phyloP scores from a whole-genome alignment of 2,797 vertebrate species.

The Apodemus agrarius region DNA sequence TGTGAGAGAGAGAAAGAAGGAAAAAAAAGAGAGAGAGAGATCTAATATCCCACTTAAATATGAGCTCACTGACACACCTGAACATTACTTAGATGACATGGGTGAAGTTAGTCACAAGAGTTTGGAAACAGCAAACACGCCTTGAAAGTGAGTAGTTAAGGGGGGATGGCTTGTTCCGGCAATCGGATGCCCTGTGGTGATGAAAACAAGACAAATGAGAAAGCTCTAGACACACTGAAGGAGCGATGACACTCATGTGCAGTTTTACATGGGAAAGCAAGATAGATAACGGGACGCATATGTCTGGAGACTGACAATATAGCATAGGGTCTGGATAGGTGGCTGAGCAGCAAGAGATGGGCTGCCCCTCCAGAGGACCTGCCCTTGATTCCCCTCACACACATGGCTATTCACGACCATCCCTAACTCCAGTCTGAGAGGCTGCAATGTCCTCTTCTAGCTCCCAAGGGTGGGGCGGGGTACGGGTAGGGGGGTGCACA shows the following conservation, averaged over 20 bases:
- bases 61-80: neutral
- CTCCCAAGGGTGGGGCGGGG: neutral
- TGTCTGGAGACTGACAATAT: neutral
- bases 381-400: neutral
- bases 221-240: neutral
- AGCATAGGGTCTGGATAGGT: neutral
- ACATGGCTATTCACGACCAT: too few relatives aligned
- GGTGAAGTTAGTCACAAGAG: neutral
- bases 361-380: neutral
- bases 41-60: neutral
- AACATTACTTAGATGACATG: neutral
- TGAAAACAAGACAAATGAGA: neutral
- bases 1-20: neutral
- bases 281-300: neutral
- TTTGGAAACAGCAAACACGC: neutral
- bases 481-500: too few relatives aligned
- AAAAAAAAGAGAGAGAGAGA: neutral
- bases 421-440: neutral
- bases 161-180: neutral
- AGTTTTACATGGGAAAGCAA: conserved; percentile 8
- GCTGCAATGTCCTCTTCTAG: neutral
- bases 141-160: neutral
- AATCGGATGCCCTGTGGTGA: neutral
- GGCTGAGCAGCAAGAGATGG: neutral
- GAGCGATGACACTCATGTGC: neutral